Percentiles rank a stretch among this genome's conserved stretches.
Evolutionary conservation across 2,888 invertebrate genomes (phyloP).

Genomic region (Lepetodrilus schrolli): DNA sequence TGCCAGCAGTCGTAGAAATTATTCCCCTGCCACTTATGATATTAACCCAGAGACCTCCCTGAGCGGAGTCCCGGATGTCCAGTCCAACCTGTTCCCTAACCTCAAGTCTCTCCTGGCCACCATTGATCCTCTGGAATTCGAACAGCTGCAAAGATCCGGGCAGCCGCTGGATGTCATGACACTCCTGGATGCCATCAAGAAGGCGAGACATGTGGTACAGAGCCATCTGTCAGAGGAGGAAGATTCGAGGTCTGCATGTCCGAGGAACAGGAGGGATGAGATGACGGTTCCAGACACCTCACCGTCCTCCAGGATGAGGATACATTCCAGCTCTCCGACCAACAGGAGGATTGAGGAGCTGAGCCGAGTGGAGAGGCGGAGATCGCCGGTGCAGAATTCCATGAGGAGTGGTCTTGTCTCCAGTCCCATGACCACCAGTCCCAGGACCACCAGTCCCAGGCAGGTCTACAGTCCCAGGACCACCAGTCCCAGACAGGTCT

Average conservation of each 20-base stretch:
- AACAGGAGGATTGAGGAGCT: background rate
- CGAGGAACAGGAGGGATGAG: background rate
- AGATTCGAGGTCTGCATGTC: no score
- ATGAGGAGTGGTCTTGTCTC: background rate
- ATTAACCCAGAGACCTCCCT: background rate
- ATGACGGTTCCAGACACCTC: background rate
- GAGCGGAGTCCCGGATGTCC: background rate
- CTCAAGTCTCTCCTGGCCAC: conserved; percentile 1
- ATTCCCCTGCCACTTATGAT: background rate
- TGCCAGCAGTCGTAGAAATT: background rate
- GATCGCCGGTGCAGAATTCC: background rate
- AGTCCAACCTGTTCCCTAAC: conserved; percentile 3
- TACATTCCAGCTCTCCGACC: background rate
- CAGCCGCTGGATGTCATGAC: conserved; percentile 53
- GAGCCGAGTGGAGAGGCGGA: background rate
- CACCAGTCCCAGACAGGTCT: background rate
- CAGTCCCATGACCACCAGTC: background rate
- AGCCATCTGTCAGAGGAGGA: conserved; percentile 33
- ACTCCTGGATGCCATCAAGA: conserved; percentile 54
- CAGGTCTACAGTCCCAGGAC: conserved; percentile 26
- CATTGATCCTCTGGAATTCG: conserved; percentile 22
- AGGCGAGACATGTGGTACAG: conserved; percentile 56
- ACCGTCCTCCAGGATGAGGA: background rate
- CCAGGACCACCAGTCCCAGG: background rate
- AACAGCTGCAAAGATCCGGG: conserved; percentile 53